These are phyloP conservation scores for Anoplopoma fimbria DNA, from an alignment of 2,113 vertebrate species.

Conservation along the genomic window DNA sequence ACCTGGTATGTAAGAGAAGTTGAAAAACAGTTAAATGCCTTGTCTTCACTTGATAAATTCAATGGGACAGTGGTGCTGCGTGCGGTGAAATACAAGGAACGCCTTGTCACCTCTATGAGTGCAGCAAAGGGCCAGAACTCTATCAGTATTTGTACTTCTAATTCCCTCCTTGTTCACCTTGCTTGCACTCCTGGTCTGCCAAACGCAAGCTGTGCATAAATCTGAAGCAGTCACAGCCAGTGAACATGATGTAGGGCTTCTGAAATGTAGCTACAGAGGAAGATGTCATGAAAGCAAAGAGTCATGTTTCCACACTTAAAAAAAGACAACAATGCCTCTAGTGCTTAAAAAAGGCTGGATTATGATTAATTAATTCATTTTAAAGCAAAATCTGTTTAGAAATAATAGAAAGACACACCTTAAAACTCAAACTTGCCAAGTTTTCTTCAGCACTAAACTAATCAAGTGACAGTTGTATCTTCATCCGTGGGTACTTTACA, in stretches of 20 bases:
- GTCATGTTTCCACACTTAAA: neutral
- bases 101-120: conserved; percentile 59
- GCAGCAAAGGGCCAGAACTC: conserved; percentile 47
- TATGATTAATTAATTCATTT: neutral
- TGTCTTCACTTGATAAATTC: conserved; percentile 64
- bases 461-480: neutral
- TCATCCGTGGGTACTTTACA: neutral
- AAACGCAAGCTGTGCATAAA: conserved; percentile 27
- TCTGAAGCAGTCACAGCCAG: neutral
- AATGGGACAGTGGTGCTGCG: conserved; percentile 55
- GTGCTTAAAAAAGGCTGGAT: neutral
- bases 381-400: neutral
- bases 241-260: neutral
- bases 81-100: conserved; percentile 55
- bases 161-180: conserved; percentile 54
- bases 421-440: neutral
- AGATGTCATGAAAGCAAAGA: conserved; percentile 3
- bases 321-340: neutral
- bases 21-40: conserved; percentile 70
- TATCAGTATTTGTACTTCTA: conserved; percentile 52
- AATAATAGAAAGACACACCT: neutral
- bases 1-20: conserved; percentile 62
- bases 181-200: conserved; percentile 33
- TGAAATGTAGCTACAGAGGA: neutral
- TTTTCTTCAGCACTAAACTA: neutral